Evolutionary conservation across 2,888 invertebrate genomes (phyloP).

Genomic region (Clostera curtula): DNA sequence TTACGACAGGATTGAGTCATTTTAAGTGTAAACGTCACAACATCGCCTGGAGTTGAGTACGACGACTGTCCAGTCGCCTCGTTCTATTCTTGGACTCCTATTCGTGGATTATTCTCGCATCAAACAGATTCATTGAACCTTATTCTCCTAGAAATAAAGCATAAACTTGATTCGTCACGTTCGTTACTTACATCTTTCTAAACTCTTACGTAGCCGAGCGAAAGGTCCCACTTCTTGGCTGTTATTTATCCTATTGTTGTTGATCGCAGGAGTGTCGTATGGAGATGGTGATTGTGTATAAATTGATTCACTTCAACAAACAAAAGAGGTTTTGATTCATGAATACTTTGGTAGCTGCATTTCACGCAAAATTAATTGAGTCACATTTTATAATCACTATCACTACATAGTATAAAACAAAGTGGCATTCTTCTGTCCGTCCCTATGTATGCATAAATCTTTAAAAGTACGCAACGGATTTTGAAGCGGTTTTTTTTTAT

Average conservation of each 20-base stretch:
- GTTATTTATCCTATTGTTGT: conserved; percentile 70
- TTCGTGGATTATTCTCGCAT: conserved; percentile 65
- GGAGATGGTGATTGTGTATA: conserved; percentile 48
- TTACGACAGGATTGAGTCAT: conserved; percentile 19
- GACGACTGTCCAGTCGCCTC: conserved; percentile 67
- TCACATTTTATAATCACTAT: too few species aligned
- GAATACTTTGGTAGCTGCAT: too few species aligned
- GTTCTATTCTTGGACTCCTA: conserved; percentile 72
- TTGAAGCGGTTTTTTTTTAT: too few species aligned
- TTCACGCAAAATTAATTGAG: too few species aligned
- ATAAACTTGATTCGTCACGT: conserved; percentile 27
- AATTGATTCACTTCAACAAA: conserved; percentile 42
- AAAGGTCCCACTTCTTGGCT: conserved; percentile 64
- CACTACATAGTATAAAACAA: too few species aligned
- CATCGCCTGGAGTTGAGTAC: conserved; percentile 57
- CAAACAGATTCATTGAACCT: conserved; percentile 41
- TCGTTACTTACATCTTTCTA: conserved; percentile 41
- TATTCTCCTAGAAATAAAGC: conserved; percentile 38
- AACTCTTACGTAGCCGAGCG: conserved; percentile 34
- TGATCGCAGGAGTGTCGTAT: conserved; percentile 60
- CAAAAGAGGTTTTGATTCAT: too few species aligned
- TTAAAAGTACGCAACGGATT: too few species aligned
- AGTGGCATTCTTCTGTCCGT: too few species aligned
- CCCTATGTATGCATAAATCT: too few species aligned
- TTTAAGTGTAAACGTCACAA: conserved; percentile 35